phyloP scores from a whole-genome alignment of 1,140 invertebrate genomes.

The Holcopasites calliopsidis region DNA sequence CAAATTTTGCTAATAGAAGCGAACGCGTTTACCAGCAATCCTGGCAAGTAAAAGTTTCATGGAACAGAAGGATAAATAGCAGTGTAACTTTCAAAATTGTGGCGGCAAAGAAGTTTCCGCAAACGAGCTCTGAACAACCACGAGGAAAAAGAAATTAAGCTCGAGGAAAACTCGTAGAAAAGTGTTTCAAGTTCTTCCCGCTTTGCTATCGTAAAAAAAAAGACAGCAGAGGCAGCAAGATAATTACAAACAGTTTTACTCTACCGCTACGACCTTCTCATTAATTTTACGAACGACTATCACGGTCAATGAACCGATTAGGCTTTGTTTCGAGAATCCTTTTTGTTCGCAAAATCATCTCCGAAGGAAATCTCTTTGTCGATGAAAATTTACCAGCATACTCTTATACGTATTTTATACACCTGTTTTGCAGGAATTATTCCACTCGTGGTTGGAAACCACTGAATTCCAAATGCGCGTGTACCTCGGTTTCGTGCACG shows the following conservation, averaged over 20 bases:
- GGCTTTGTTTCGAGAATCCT: too few species aligned
- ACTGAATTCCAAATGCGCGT: neutral
- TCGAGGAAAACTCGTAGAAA: neutral
- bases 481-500: neutral
- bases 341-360: neutral
- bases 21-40: too few species aligned
- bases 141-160: neutral
- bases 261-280: too few species aligned
- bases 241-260: slow-evolving; percentile 16
- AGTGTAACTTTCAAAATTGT: slow-evolving; percentile 40
- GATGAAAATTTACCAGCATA: too few species aligned
- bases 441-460: neutral
- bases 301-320: too few species aligned
- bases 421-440: too few species aligned
- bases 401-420: too few species aligned
- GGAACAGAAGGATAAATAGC: neutral
- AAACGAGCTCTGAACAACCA: neutral
- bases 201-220: neutral
- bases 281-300: too few species aligned
- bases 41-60: too few species aligned
- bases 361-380: too few species aligned
- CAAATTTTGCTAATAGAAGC: too few species aligned
- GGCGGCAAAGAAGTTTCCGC: neutral
- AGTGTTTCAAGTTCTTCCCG: neutral
- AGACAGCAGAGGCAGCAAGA: neutral